Evolutionary conservation across 2,113 vertebrate genomes (phyloP), one percentile per base, ranked within the genome.

Genomic region (Scomber japonicus): DNA sequence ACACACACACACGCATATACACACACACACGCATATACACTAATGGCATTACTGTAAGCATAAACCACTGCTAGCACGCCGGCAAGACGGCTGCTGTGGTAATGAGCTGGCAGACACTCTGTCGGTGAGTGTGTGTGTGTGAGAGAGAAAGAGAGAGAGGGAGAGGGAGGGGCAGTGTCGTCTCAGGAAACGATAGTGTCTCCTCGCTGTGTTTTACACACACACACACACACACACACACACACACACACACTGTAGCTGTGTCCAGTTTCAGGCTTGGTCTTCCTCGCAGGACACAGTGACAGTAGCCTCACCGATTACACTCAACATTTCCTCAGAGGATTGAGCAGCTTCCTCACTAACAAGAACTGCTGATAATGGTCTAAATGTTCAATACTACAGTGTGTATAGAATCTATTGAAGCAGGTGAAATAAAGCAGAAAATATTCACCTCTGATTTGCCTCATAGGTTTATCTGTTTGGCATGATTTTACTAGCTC

Each of bases 1-100:
- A 62, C 82, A 60, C 73, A 70, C 69, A 74, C 67, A 63, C 57
- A 76, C 21, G 1, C 21, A 66, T 11, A 61, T 71, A 69, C 77
- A 65, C 77, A 62, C 82, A 60, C 73, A 70, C 69, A 74, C 67
- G 63, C 57, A 76, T 82, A 80, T 82, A 78, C 81, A 45, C 79
- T 92, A 93, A 92, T 90, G 90, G 88, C 84, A 90, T 93, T 91
- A 92, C 90, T 90, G 93, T 92, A 92, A 92, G 88, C 75, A 91
- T 90, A 91, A 89, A 92, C 91, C 91, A 50, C 88, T 88, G 83
- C 63, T 31, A 80, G 86, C 16, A 59, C 60, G 72, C 89, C 88
- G 82, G 82, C 89, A 84, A 67, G 88, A 87, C 87, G 89, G 80
- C 92, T 92, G 86, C 89, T 90, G 89, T 84, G 89, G 88, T 92